phyloP scores from a whole-genome alignment of 2,888 invertebrate species.

The Polyploca ridens region DNA sequence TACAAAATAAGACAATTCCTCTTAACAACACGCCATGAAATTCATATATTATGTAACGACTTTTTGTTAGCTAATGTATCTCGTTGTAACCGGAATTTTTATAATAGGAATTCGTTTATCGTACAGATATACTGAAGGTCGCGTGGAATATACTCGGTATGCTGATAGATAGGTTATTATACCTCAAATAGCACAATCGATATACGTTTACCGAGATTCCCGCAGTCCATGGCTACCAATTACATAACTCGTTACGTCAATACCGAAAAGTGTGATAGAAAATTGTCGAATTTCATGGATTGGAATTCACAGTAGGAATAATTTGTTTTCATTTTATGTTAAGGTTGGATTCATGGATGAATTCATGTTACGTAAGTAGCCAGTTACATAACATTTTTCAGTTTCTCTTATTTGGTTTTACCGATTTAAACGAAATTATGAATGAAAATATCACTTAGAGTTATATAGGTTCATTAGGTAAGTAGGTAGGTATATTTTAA shows the following conservation, averaged over 20 bases:
- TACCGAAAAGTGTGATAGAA: neutral
- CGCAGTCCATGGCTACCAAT: neutral
- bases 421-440: too few species aligned
- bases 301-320: too few species aligned
- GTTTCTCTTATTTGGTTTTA: too few species aligned
- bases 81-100: neutral
- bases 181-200: neutral
- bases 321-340: too few species aligned
- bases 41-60: constrained; percentile 2
- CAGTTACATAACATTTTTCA: too few species aligned
- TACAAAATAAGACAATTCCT: too few species aligned
- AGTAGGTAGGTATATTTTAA: too few species aligned
- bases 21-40: neutral
- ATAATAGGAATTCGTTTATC: constrained; percentile 3
- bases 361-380: too few species aligned
- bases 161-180: neutral
- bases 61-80: neutral
- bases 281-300: too few species aligned
- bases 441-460: too few species aligned
- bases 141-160: neutral
- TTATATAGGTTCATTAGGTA: too few species aligned
- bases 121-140: neutral
- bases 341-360: too few species aligned
- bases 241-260: neutral
- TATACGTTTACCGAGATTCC: neutral